Base-by-base conservation (phyloP, 2,888 invertebrate genomes). In the Hofmannophila pseudospretella region DNA sequence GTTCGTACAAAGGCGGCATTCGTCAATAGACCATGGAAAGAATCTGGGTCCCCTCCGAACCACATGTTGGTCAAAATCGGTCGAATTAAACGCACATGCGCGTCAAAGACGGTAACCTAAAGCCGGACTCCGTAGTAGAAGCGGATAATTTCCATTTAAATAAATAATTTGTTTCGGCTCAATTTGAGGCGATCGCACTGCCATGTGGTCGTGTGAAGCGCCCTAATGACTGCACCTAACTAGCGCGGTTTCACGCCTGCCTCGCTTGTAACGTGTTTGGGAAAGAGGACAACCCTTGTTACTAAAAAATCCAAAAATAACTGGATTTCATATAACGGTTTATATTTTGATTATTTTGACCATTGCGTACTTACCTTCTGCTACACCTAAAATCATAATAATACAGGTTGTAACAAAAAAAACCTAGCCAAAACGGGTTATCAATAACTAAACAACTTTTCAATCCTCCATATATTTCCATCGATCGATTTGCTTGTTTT, bases 161-260 rank as follows among this genome's bases (percentile, higher is more conserved):
- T 82, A 81, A 82, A 82, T 84, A 80, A 86, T 86, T 82, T 70
- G 75, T 72, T 73, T 69, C 75, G 77, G 73, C 62, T 70, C 79
- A 74, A 80, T 80, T 81, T 73, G 63, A 66, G 58, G 51, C 52
- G 56, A 53, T 58, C 59, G 53, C 59, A 52, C 56, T 50, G 67
- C 70, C 85, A 84, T 81, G 80, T 81, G 82, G 81, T 58, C 58
- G 63, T 67, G 64, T 64, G 66, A 59, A 65, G 58, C 61, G 56
- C 51, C 62, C 67, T 81, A 82, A 84, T 81, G 81, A 72, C 68
- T 68, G 58, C 51, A 50, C 66, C 54, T 80, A 81, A 84, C 78
- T 67, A 68, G 72, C 68, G 76, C 67, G 76, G 82, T 82, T 82
- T 84, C 81, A 80, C 82, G 80, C 82, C 75, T 74, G 56, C 64